A percentile compares a stretch with the other conserved stretches of the same genome.
Evolutionary conservation across 2,113 vertebrate species (phyloP).

Genomic region (Ochotona princeps): DNA sequence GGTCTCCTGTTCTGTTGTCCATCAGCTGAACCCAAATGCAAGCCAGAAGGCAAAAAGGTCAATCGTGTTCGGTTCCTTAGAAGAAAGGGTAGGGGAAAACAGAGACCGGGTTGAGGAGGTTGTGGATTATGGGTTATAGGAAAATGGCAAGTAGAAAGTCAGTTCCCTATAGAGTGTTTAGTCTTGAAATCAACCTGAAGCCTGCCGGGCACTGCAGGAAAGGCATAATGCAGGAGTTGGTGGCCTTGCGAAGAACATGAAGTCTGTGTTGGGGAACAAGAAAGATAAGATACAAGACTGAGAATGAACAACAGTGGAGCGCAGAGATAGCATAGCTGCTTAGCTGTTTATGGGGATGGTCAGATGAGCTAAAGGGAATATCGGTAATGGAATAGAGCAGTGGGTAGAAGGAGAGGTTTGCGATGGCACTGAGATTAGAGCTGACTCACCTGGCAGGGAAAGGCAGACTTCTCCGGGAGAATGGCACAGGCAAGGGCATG

Average conservation of each 20-base stretch:
- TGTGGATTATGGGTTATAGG: background rate
- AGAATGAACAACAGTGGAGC: background rate
- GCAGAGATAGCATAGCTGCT: background rate
- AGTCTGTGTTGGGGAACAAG: background rate
- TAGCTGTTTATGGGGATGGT: background rate
- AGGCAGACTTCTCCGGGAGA: background rate
- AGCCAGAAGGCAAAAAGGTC: conserved; percentile 3
- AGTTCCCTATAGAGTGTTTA: background rate
- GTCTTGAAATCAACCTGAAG: too few species aligned
- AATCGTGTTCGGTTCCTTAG: background rate
- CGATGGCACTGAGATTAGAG: background rate
- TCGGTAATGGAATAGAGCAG: background rate
- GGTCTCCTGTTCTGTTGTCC: background rate
- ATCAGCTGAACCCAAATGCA: background rate
- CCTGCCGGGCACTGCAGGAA: background rate
- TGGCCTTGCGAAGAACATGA: background rate
- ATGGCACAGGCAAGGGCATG: background rate
- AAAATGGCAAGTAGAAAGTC: background rate
- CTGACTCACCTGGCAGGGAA: background rate
- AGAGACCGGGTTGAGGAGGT: background rate
- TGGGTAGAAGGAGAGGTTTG: background rate
- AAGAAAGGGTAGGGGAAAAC: background rate
- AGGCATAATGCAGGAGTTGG: background rate
- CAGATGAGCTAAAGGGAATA: conserved; percentile 2
- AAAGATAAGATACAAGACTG: background rate